Conservation (phyloP, 2,113 vertebrate genomes). For the Lagopus muta region DNA sequence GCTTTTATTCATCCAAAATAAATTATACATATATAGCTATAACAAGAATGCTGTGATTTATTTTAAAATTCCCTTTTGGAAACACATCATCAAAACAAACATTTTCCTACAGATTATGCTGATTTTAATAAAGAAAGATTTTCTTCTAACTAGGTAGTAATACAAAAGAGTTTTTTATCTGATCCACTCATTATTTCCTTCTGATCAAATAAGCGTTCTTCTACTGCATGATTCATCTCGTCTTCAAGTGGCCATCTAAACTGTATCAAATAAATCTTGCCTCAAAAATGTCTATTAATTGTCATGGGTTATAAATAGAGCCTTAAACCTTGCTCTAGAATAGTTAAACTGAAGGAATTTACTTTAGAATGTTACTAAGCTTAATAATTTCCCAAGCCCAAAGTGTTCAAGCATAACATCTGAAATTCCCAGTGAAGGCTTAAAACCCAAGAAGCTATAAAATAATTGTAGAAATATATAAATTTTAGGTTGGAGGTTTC, state of each 20-base stretch:
- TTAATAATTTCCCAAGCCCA: background rate
- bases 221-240: background rate
- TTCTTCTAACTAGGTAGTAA: background rate
- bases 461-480: background rate
- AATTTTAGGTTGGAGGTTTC: background rate
- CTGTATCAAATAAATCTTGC: background rate
- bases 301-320: background rate
- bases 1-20: background rate
- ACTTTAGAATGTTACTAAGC: background rate
- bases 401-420: background rate
- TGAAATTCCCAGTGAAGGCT: background rate
- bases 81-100: background rate
- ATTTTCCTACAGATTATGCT: background rate
- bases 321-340: background rate
- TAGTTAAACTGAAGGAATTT: background rate
- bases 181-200: background rate
- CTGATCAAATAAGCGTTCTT: background rate
- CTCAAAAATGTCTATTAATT: background rate
- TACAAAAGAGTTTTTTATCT: background rate
- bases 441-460: background rate
- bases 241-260: background rate
- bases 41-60: background rate
- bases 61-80: background rate
- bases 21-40: background rate
- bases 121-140: rapidly evolving